Evolutionary conservation across 2,888 invertebrate genomes (phyloP).

Genomic region (Pseudoips prasinana): DNA sequence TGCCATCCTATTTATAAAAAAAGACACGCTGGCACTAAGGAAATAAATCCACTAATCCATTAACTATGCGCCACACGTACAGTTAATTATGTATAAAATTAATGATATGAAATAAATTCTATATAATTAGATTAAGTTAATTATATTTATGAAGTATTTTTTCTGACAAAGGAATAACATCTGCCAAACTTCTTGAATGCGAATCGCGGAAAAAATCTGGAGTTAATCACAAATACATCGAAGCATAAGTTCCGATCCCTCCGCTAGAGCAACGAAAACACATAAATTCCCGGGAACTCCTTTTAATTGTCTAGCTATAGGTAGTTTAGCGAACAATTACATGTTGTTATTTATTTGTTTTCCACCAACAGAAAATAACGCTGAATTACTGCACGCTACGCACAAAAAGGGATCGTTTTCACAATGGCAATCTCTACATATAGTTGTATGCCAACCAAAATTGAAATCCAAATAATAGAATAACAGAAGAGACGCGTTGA

Average conservation of each 20-base stretch:
- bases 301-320: conserved; percentile 63
- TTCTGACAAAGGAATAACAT: too few relatives aligned
- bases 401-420: neutral
- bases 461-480: conserved; percentile 67
- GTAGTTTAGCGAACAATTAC: conserved; percentile 49
- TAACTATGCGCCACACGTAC: too few relatives aligned
- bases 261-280: conserved; percentile 54
- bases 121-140: too few relatives aligned
- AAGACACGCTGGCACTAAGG: too few relatives aligned
- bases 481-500: conserved; percentile 47
- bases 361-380: conserved; percentile 22
- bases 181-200: too few relatives aligned
- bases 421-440: neutral
- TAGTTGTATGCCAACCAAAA: conserved; percentile 12
- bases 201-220: too few relatives aligned
- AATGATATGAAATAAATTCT: too few relatives aligned
- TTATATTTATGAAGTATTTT: too few relatives aligned
- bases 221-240: conserved; percentile 29
- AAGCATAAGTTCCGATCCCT: conserved; percentile 35
- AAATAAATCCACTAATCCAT: too few relatives aligned
- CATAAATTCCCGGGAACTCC: conserved; percentile 58
- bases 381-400: conserved; percentile 1
- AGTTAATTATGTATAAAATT: too few relatives aligned
- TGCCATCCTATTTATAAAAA: too few relatives aligned
- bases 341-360: conserved; percentile 67